Evolutionary conservation across 2,888 invertebrate species (phyloP), one percentile per base, ranked within the genome.

Genomic region (Pyralis farinalis): DNA sequence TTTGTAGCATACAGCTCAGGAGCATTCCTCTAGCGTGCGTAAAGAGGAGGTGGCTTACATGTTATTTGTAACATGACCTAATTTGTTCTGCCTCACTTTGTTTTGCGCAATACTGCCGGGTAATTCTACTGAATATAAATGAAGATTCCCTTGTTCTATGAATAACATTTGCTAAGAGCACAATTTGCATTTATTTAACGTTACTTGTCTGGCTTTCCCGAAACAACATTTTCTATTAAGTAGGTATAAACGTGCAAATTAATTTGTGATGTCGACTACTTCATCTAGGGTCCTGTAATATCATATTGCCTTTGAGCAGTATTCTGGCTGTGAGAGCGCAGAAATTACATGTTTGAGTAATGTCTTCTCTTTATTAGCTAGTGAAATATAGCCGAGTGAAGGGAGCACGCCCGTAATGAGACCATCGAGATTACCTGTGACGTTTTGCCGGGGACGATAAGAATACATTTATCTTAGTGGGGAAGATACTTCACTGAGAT

Each of bases 111-210:
- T 63, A 58, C 62, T 66, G 53, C 61, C 54, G 56, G 64, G 69
- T 79, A 74, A 78, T 80, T 73, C 72, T 55, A 56, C 71, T 76
- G 78, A 76, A 81, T 81, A 76, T 78, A 81, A 78, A 83, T 77
- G 71, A 79, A 74, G 66, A 67, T 75, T 61, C 66, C 66, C 72
- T 67, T 70, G 59, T 72, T 75, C 78, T 71, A 79, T 79, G 79
- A 78, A 82, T 82, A 82, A 80, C 70, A 80, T 81, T 81, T 74
- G 53, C 71, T 70, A 67, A 71, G 67, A 75, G 63, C 57, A 46
- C 65, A 66, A 80, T 79, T 79, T 81, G 70, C 73, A 79, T 79
- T 72, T 66, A 59, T 70, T 66, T 61, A 56, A 56, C 58, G 56
- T 53, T 51, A 58, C 60, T 62, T 66, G 55, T 65, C 66, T 64